Base-by-base conservation (phyloP, 1,140 invertebrate genomes). In the Drosophila truncata region DNA sequence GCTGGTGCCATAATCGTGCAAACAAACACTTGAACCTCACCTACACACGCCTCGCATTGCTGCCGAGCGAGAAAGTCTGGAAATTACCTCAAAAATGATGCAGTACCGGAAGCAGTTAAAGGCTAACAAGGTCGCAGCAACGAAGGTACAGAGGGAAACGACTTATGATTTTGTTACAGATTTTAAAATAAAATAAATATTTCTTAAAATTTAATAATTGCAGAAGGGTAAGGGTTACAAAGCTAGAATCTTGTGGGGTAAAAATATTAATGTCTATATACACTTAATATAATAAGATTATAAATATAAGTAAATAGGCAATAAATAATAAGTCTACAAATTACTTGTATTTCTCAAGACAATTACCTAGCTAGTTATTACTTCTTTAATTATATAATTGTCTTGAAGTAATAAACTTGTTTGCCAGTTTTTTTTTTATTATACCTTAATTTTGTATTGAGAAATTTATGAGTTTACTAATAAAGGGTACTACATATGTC, bases 71-170 rank as follows among this genome's bases (percentile, higher is more conserved):
- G 35, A 69, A 61, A 59, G 47, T 31, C 58, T 25, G n/a, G 18
- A 70, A 78, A 44, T 44, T 35, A 31, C 4, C 37, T 9, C 11
- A 55, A 59, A 59, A 66, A 33, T 23, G 31, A 0, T 25, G n/a
- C 44, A 35, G 13, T 42, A 66, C 55, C 82, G 82, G 73, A 86
- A 85, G 23, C 33, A 52, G 33, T 76, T 60, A 14, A 67, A n/a
- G 5, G 18, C 62, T 57, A 71, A 66, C 18, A 79, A 61, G 57
- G 37, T 52, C 62, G 46, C 11, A 18, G 14, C 5, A 25, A 27
- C 9, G 3, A 27, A 57, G 13, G 8, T 23, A 35, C 8, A n/a
- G 11, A n/a, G 3, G 14, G 3, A 27, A 27, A 35, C 35, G 14
- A 37, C 4, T 6, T n/a, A 31, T 3, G 0, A 14, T 20, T 20